Evolutionary conservation across 2,797 vertebrate genomes (phyloP).

Genomic region (Meda fulgida): DNA sequence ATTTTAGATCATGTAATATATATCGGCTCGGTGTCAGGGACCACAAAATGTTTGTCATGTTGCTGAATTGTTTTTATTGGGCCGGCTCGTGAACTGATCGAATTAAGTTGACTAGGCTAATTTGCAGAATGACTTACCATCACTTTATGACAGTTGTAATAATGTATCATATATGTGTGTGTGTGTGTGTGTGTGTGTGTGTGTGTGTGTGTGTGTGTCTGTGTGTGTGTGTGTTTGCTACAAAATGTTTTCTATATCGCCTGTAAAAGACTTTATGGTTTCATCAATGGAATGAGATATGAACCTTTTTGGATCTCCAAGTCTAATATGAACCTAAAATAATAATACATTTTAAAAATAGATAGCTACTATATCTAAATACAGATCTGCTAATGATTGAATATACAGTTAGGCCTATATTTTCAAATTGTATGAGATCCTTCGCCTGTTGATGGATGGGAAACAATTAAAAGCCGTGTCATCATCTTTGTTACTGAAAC

Average conservation of each 20-base stretch:
- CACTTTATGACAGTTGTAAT: neutral
- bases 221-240: too few relatives aligned
- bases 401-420: neutral
- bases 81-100: too few relatives aligned
- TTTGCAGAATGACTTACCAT: neutral
- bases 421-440: neutral
- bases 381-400: neutral
- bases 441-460: neutral
- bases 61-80: neutral
- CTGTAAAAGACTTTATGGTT: neutral
- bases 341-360: neutral
- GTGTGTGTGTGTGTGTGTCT: too few relatives aligned
- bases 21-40: neutral
- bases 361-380: neutral
- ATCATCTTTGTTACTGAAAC: conserved; percentile 10
- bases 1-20: neutral
- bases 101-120: neutral
- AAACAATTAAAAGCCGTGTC: neutral
- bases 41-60: neutral
- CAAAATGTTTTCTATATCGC: neutral
- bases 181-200: too few relatives aligned
- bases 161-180: too few relatives aligned
- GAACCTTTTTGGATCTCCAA: neutral
- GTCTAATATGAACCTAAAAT: neutral
- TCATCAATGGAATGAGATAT: neutral